Evolutionary conservation across 2,113 vertebrate species (phyloP), one percentile per base, ranked within the genome.

Genomic region (Amphiprion percula): DNA sequence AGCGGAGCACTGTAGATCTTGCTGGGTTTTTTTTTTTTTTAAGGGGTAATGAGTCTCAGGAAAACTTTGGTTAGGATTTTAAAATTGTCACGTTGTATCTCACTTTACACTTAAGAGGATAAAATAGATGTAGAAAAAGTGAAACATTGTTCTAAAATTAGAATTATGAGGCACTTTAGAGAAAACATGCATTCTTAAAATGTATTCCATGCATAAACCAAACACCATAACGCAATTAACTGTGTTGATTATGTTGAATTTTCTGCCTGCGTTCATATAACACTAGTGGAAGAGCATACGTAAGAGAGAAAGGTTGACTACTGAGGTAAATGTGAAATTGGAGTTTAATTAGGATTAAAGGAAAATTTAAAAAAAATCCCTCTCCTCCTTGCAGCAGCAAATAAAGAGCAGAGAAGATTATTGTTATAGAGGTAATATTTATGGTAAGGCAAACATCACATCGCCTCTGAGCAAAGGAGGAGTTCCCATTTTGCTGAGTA

Each of bases 1-100:
- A 14, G 10, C 39, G n/a, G 62, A 58, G 54, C 74, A 68, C 80
- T 64, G 74, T 77, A 85, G 67, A 56, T 39, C 30, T 41, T 58
- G 60, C 33, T 41, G 44, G 58, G 73, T 72, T 76, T 21, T 21
- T 21, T 21, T 21, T 21, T 21, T 21, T 79, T 68, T 41, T 66
- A 26, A 44, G 30, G 24, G 33, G 21, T 78, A 82, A 78, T 82
- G 72, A 80, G 59, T 74, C 59, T 26, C 30, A 24, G 58, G 61
- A 82, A 70, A 49, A 68, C 33, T 23, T 28, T 21, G 64, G 44
- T 74, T 62, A 67, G 39, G 11, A 58, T 68, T 67, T 67, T 37
- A 4, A 39, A 53, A 60, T 70, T n/a, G 53, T 52, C 8, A 74
- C 74, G 66, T 75, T 37, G 24, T 19, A 15, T 30, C 66, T 70